Evolutionary conservation across 2,113 vertebrate genomes (phyloP).

Genomic region (Hippocampus mohnikei): DNA sequence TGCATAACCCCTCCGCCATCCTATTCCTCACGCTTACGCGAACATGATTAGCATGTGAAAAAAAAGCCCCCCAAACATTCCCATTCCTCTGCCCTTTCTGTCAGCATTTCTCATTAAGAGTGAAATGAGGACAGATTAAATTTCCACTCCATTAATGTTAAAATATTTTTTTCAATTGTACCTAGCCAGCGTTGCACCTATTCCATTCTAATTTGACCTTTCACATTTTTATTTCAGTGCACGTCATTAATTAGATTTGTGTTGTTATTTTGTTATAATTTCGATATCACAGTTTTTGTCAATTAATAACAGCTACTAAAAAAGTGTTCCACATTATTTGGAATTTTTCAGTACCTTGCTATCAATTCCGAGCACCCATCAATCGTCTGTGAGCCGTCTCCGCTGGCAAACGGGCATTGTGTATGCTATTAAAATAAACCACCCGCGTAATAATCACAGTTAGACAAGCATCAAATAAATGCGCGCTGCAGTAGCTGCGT

Average conservation of each 20-base stretch:
- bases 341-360: too few species aligned
- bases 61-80: not conserved
- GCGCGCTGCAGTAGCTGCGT: not conserved
- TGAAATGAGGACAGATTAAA: conserved; percentile 36
- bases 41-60: not conserved
- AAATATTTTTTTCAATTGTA: conserved; percentile 17
- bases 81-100: not conserved
- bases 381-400: not conserved
- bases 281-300: too few species aligned
- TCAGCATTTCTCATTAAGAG: conserved; percentile 35
- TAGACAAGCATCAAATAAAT: not conserved
- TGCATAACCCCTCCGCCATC: not conserved
- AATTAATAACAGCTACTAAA: too few species aligned
- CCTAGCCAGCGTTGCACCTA: conserved; percentile 4
- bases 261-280: not conserved
- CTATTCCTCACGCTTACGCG: not conserved
- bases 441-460: not conserved
- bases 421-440: not conserved
- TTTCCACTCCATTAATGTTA: conserved; percentile 32
- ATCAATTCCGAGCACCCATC: not conserved
- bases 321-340: too few species aligned
- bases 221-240: conserved; percentile 25
- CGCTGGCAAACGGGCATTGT: not conserved
- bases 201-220: not conserved
- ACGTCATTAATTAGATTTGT: conserved; percentile 26